Evolutionary conservation across 2,888 invertebrate species (phyloP).

Genomic region (Colletes collaris): DNA sequence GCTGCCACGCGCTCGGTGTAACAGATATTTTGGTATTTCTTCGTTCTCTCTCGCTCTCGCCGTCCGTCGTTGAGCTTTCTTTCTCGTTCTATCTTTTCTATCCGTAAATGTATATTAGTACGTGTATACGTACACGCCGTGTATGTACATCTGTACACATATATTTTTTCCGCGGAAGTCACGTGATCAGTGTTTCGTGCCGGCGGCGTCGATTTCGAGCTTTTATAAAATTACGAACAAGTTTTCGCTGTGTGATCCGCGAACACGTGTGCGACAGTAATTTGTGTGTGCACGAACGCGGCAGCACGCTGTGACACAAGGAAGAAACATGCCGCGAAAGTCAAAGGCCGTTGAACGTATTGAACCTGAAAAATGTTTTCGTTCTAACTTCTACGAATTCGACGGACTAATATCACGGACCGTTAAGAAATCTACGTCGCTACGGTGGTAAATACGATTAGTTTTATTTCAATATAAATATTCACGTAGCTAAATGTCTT

Average conservation of each 20-base stretch:
- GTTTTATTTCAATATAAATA: not conserved
- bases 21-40: constrained; percentile 62
- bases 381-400: constrained; percentile 1
- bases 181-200: constrained; percentile 46
- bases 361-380: constrained; percentile 13
- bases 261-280: constrained; percentile 44
- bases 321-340: constrained; percentile 16
- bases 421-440: not conserved
- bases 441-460: not conserved
- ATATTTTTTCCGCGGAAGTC: constrained; percentile 12
- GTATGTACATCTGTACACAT: not conserved
- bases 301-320: not conserved
- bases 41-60: constrained; percentile 21
- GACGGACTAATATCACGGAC: not conserved
- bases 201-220: constrained; percentile 35
- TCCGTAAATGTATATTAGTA: constrained; percentile 6
- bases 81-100: constrained; percentile 11
- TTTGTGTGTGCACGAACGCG: constrained; percentile 21
- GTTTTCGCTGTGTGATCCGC: constrained; percentile 43
- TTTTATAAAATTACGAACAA: constrained; percentile 41
- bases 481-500: not conserved
- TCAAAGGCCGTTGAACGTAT: constrained; percentile 18
- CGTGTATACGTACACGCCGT: not conserved
- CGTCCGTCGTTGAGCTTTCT: not conserved
- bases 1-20: constrained; percentile 37